Percentiles rank a stretch among this genome's conserved stretches.
Evolutionary conservation across 2,797 vertebrate species (phyloP).

Genomic region (Dallia pectoralis): DNA sequence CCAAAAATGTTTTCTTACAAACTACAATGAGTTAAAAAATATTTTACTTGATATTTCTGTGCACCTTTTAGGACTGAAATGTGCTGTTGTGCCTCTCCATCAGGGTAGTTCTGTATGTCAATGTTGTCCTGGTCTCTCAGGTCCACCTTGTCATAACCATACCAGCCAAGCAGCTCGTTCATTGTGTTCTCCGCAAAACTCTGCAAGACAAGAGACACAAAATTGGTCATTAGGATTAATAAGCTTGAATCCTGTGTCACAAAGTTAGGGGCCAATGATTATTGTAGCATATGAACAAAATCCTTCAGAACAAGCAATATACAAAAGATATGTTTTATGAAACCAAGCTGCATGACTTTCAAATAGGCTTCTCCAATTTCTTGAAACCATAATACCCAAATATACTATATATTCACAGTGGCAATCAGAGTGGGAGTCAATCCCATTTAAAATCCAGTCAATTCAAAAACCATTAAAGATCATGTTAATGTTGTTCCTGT

Average conservation of each 20-base stretch:
- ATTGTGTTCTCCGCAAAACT: constrained; percentile 99
- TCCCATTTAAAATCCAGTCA: no score
- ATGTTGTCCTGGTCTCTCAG: constrained; percentile 97
- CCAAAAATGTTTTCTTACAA: neutral
- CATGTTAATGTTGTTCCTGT: no score
- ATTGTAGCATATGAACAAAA: neutral
- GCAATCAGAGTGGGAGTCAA: neutral
- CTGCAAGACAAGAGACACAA: constrained; percentile 65
- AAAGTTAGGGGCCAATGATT: neutral
- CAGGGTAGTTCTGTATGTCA: constrained; percentile 88
- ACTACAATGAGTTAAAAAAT: neutral
- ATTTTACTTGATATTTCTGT: neutral
- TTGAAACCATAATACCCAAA: neutral
- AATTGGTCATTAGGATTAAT: neutral
- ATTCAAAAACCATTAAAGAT: no score
- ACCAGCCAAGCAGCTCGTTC: constrained; percentile 99
- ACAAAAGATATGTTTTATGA: neutral
- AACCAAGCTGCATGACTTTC: neutral
- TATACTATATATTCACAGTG: neutral
- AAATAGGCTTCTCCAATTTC: neutral
- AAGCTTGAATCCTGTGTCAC: neutral
- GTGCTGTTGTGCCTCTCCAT: constrained; percentile 92
- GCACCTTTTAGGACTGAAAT: constrained; percentile 98
- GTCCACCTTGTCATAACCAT: constrained; percentile 99
- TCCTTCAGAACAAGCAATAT: neutral